These are phyloP conservation scores for Sarcophaga rosellei DNA, from an alignment of 2,888 invertebrate genomes.

Conservation along the genomic window DNA sequence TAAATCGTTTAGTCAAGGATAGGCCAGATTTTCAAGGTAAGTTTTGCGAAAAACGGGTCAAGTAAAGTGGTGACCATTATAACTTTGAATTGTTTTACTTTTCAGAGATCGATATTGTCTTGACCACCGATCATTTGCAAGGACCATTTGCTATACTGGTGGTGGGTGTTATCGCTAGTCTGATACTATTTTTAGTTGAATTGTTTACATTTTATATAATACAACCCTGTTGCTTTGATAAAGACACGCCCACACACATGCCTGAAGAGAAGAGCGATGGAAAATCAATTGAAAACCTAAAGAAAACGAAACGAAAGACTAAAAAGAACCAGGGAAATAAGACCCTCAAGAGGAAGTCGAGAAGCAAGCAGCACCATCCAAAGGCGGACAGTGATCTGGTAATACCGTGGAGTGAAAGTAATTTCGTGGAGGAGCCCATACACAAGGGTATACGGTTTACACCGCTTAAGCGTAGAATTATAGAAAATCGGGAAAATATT, in stretches of 20 bases:
- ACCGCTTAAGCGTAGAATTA: constrained; percentile 76
- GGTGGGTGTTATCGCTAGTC: constrained; percentile 81
- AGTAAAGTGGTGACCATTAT: too few relatives aligned
- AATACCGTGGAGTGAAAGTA: constrained; percentile 51
- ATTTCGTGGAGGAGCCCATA: constrained; percentile 63
- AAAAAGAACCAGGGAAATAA: constrained; percentile 25
- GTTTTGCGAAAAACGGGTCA: not conserved
- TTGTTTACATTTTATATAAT: constrained; percentile 66
- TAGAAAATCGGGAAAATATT: constrained; percentile 24
- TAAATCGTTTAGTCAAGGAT: constrained; percentile 79
- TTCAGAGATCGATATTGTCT: constrained; percentile 77
- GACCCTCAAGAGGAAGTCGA: constrained; percentile 14
- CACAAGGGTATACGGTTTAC: constrained; percentile 76
- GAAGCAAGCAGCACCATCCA: not conserved
- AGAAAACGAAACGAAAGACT: constrained; percentile 5
- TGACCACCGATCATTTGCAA: constrained; percentile 82
- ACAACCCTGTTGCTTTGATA: constrained; percentile 20
- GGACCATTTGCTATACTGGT: constrained; percentile 83
- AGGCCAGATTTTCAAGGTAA: constrained; percentile 72
- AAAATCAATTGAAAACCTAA: not conserved
- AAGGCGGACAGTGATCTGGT: constrained; percentile 36
- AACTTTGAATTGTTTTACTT: not conserved
- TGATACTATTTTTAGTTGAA: constrained; percentile 76
- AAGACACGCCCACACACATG: not conserved
- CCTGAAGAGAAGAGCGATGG: not conserved